These are phyloP conservation scores for Shargacucullia verbasci DNA, from an alignment of 2,888 invertebrate genomes.

Conservation along the genomic window DNA sequence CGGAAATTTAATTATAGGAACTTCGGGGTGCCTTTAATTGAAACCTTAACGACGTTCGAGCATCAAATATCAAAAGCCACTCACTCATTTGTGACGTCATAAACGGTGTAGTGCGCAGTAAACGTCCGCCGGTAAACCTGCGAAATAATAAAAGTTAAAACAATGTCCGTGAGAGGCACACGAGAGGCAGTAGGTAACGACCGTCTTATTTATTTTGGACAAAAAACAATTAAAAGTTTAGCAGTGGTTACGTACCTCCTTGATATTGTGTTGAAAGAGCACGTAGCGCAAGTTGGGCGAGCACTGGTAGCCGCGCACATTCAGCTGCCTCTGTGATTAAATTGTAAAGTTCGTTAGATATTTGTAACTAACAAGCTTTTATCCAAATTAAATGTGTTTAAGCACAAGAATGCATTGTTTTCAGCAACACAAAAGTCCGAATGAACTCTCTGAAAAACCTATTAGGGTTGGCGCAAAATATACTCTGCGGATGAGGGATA, in stretches of 20 bases:
- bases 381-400: slow-evolving; percentile 7
- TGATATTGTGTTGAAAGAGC: slow-evolving; percentile 96
- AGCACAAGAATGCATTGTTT: slow-evolving; percentile 21
- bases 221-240: slow-evolving; percentile 68
- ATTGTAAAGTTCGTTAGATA: slow-evolving; percentile 48
- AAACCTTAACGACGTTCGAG: slow-evolving; percentile 63
- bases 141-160: slow-evolving; percentile 74
- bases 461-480: slow-evolving; percentile 50
- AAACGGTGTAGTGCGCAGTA: slow-evolving; percentile 96
- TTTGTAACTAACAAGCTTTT: slow-evolving; percentile 8
- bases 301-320: slow-evolving; percentile 96
- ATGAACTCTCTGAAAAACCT: slow-evolving; percentile 41
- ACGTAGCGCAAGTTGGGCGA: slow-evolving; percentile 96
- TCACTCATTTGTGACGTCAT: slow-evolving; percentile 97
- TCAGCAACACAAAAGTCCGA: slow-evolving; percentile 32
- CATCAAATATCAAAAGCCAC: slow-evolving; percentile 81
- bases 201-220: slow-evolving; percentile 53
- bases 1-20: slow-evolving; percentile 67
- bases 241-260: slow-evolving; percentile 90
- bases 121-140: slow-evolving; percentile 96
- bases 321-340: slow-evolving; percentile 93
- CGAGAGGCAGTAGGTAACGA: slow-evolving; percentile 60
- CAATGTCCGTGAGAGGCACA: slow-evolving; percentile 34
- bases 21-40: slow-evolving; percentile 59
- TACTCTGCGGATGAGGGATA: slow-evolving; percentile 53